Conservation (phyloP, 2,797 vertebrate genomes). For the Dallia pectoralis region DNA sequence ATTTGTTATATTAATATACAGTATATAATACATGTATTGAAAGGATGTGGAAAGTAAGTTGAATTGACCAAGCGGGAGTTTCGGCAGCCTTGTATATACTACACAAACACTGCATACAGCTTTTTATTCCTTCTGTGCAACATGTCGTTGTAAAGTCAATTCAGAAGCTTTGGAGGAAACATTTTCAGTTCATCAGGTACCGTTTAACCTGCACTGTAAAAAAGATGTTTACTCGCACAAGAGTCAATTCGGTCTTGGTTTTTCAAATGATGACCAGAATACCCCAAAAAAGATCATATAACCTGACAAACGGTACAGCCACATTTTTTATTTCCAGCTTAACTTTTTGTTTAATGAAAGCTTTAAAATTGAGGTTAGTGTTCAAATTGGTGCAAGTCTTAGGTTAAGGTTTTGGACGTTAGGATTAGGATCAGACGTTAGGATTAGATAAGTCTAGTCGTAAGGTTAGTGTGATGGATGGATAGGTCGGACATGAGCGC, state of each 20-base stretch:
- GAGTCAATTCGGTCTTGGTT: slow-evolving; percentile 18
- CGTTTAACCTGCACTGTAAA: not conserved
- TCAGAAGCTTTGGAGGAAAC: not conserved
- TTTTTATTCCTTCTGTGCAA: not conserved
- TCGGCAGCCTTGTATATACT: not conserved
- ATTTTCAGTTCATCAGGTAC: not conserved
- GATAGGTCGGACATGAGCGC: too few species aligned
- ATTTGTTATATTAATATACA: not conserved
- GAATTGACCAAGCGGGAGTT: not conserved
- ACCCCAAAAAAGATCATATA: too few species aligned
- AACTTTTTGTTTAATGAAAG: too few species aligned
- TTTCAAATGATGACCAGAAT: not conserved
- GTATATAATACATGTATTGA: not conserved
- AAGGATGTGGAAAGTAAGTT: not conserved
- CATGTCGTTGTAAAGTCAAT: not conserved
- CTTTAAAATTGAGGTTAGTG: too few species aligned
- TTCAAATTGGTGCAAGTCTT: too few species aligned
- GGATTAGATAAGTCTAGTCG: too few species aligned
- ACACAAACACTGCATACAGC: not conserved
- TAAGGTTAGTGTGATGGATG: too few species aligned
- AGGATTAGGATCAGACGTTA: too few species aligned
- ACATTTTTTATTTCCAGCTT: too few species aligned
- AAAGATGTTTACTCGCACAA: slow-evolving; percentile 21
- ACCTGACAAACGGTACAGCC: too few species aligned
- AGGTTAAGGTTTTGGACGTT: too few species aligned